Base-by-base conservation (phyloP, 2,888 invertebrate species). In the Drosophila neonasuta region DNA sequence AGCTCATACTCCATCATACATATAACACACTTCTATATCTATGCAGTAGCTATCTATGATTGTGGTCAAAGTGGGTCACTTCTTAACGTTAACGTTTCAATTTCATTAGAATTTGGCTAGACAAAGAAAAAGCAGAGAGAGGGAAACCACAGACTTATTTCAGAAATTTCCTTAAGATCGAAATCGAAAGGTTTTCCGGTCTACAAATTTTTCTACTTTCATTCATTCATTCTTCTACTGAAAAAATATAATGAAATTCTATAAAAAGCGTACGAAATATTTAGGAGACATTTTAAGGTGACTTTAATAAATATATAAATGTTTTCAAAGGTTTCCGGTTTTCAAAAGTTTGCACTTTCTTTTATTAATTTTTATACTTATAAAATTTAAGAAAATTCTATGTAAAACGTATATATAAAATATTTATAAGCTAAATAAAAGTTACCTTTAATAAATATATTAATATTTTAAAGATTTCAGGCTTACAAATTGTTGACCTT, bases 51-150 rank as follows among this genome's bases (percentile, higher is more conserved):
- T 41, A 41, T 41, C 48, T 30, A 29, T 41, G 42, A 17, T 20
- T 59, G 45, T 51, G 55, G 66, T 72, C 61, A 56, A 73, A 68
- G n/a, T 70, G 60, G 76, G 73, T 71, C 66, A 65, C 42, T 61
- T 15, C 29, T 24, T 24, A 60, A 44, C 9, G 34, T 24, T 24
- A 60, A 44, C 9, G 34, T 60, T 39, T 51, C 10, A 17, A 48
- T 67, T 72, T 76, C 69, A 51, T 57, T 55, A 60, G 76, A 75
- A 76, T 59, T 67, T 29, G 52, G 30, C 29, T 4, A 13, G 30
- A 39, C 20, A 10, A 45, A 41, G 39, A 24, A 24, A 24, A 24
- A 6, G 1, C 9, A 15, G 20, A 29, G 29, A 52, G 17, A 41
- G 34, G 44, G 24, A 41, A 58, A 44, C 48, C 62, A 11, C 50